Conservation (phyloP, 2,797 vertebrate genomes). For the Tolypeutes matacus region DNA sequence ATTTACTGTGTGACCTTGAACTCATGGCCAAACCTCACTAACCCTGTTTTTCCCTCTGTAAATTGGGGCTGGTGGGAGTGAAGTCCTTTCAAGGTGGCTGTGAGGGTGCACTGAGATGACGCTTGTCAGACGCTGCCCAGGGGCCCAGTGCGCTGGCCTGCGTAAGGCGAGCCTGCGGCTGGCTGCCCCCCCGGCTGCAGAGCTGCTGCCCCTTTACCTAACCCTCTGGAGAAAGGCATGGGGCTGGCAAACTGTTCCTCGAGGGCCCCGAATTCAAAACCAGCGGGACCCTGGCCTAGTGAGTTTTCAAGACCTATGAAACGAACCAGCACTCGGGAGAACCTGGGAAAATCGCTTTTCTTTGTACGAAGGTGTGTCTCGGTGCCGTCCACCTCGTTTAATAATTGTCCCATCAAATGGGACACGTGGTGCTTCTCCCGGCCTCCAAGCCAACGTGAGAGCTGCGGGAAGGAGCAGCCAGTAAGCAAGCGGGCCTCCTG, state of each 20-base stretch:
- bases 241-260: neutral
- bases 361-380: neutral
- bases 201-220: neutral
- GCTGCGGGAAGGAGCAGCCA: rapidly evolving
- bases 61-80: neutral
- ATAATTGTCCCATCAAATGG: neutral
- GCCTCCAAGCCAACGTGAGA: rapidly evolving
- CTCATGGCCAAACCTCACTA: neutral
- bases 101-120: neutral
- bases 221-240: neutral
- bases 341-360: neutral
- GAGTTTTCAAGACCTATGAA: neutral
- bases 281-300: neutral
- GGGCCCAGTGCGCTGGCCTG: rapidly evolving
- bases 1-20: neutral
- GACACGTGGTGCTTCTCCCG: rapidly evolving
- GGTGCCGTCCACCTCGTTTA: neutral
- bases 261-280: neutral
- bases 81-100: neutral
- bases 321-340: neutral
- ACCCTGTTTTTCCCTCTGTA: neutral
- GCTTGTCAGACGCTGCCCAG: neutral
- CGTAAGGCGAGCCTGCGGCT: rapidly evolving
- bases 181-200: neutral
- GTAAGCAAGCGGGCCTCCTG: rapidly evolving